Base-by-base conservation (phyloP, 1,140 invertebrate genomes). In the Drosophila sechellia region DNA sequence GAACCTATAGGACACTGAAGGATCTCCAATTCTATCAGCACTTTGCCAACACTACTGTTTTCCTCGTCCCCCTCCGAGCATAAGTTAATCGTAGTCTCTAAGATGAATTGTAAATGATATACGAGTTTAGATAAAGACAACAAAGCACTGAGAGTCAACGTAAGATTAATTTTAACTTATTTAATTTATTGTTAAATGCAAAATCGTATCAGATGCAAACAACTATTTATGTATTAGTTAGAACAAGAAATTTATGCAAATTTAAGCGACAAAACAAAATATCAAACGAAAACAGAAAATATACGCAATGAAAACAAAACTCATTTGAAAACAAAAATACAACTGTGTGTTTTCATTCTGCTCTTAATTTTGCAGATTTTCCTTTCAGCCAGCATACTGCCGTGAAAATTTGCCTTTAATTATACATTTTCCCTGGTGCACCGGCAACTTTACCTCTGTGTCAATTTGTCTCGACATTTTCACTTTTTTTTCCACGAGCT, bases 191-290 rank as follows among this genome's bases (percentile, higher is more conserved):
- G 61, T 80, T 81, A 81, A 71, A 71, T 45, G 73, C 53, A 77
- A 59, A 65, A 75, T 56, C 70, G 46, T 65, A 85, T 71, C 58
- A 79, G 73, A 63, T 71, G 58, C 52, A 74, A 73, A 52, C 52
- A 25, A 72, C 66, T 73, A 77, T 89, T 74, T 89, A 86, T 87
- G 73, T 87, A 87, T 89, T 87, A 89, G 84, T 87, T 87, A 87
- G 84, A 77, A 77, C 37, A 83, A 77, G 55, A 65, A 77, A 83
- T 77, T 79, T 83, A 87, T 86, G 65, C 69, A 86, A 86, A 79
- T 87, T 74, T 77, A 80, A 77, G 75, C 50, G 22, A 72, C 11
- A 39, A 63, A 58, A 49, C 31, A 64, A 66, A 80, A 58, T 78
- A 87, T 86, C 66, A 57, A 52, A 50, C 77, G 79, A 77, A 85